These are phyloP conservation scores for Heliconius sara DNA, from an alignment of 2,888 invertebrate genomes.

Conservation along the genomic window DNA sequence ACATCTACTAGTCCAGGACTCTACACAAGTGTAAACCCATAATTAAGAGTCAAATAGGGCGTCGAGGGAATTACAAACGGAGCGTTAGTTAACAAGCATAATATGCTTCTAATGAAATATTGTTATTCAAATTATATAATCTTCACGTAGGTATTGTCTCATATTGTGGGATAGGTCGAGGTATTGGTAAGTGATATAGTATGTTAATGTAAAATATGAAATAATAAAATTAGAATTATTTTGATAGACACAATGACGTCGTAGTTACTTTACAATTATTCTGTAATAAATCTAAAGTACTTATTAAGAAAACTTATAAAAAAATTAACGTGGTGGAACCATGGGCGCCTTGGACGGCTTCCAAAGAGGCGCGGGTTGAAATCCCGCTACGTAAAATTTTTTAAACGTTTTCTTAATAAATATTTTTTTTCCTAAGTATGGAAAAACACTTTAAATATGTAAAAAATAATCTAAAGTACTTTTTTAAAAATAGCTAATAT, in stretches of 20 bases:
- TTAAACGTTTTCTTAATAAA: no score
- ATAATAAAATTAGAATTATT: no score
- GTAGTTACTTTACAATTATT: no score
- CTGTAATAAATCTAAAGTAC: no score
- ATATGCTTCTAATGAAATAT: conserved; percentile 16
- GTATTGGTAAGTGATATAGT: neutral
- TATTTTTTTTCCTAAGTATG: no score
- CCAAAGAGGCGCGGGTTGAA: neutral
- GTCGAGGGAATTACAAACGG: conserved; percentile 2
- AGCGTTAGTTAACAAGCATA: conserved; percentile 1
- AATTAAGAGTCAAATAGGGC: conserved; percentile 17
- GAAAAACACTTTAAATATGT: no score
- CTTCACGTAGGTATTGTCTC: neutral
- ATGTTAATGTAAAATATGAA: no score
- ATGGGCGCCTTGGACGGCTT: no score
- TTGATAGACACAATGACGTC: no score
- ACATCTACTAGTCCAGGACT: conserved; percentile 2
- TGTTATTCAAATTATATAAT: conserved; percentile 12
- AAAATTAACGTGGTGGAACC: no score
- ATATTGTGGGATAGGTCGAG: neutral
- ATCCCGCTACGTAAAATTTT: neutral
- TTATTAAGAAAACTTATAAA: no score
- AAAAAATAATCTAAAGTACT: no score
- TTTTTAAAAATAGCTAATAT: neutral
- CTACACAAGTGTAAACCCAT: conserved; percentile 6